Evolutionary conservation across 2,797 vertebrate species (phyloP).

Genomic region (Chrysocyon brachyurus): DNA sequence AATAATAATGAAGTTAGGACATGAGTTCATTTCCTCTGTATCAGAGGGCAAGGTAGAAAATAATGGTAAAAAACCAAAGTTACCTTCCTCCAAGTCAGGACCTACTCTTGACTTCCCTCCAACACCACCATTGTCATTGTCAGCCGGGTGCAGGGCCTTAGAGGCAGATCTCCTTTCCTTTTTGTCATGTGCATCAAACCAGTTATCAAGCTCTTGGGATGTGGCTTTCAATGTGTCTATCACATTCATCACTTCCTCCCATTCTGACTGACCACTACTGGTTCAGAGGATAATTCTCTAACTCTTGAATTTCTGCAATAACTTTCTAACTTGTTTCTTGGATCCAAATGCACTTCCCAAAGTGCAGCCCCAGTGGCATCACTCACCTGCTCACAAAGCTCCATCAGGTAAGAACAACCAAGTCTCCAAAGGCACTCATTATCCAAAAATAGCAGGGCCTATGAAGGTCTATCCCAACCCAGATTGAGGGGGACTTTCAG

Average conservation of each 20-base stretch:
- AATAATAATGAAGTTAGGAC: background rate
- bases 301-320: background rate
- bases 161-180: background rate
- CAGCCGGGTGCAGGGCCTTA: background rate
- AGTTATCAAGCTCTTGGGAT: background rate
- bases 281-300: background rate
- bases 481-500: background rate
- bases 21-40: background rate
- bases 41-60: background rate
- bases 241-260: background rate
- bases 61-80: background rate
- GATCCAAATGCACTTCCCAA: slow-evolving; percentile 15
- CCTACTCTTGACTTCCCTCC: background rate
- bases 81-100: background rate
- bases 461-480: background rate
- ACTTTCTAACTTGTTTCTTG: background rate
- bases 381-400: background rate
- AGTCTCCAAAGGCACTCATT: background rate
- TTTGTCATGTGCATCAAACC: background rate
- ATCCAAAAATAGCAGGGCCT: background rate
- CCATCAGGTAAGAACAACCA: background rate
- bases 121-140: background rate
- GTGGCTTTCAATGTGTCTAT: background rate
- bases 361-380: background rate
- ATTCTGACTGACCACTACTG: background rate